Conservation (phyloP, 2,797 vertebrate genomes). For the Takifugu ocellatus region DNA sequence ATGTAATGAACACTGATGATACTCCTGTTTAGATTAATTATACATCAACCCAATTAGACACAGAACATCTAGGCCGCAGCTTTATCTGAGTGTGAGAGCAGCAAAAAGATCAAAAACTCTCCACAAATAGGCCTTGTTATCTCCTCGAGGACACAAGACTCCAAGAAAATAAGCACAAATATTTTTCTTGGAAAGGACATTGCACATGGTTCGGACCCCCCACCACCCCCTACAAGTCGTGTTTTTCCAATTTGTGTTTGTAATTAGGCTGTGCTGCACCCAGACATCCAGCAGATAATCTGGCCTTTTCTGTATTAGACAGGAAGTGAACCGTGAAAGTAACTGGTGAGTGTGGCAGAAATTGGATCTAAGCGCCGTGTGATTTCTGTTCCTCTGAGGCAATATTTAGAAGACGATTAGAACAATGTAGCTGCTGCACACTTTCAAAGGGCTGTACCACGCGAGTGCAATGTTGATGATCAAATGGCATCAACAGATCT, state of each 20-base stretch:
- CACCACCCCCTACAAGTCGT: conserved; percentile 56
- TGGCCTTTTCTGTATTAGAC: conserved; percentile 75
- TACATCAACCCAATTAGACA: conserved; percentile 60
- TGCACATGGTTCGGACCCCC: conserved; percentile 44
- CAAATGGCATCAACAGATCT: conserved; percentile 50
- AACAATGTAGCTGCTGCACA: conserved; percentile 65
- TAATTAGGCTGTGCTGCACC: conserved; percentile 72
- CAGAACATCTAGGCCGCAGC: conserved; percentile 34
- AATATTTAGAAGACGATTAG: conserved; percentile 74
- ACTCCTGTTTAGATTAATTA: conserved; percentile 53
- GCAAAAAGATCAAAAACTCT: conserved; percentile 43
- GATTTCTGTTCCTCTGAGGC: conserved; percentile 71
- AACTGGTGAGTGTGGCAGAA: conserved; percentile 78
- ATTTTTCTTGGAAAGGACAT: conserved; percentile 52
- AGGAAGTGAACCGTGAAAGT: conserved; percentile 79
- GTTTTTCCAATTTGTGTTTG: conserved; percentile 73
- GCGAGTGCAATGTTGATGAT: conserved; percentile 50
- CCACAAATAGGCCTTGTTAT: conserved; percentile 38
- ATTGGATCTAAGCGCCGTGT: conserved; percentile 78
- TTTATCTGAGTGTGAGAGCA: conserved; percentile 54
- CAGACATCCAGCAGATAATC: conserved; percentile 75
- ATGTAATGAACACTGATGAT: conserved; percentile 52
- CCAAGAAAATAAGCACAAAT: conserved; percentile 57
- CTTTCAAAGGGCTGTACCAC: conserved; percentile 58
- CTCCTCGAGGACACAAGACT: conserved; percentile 41